These are phyloP conservation scores for Temnothorax unifasciatus DNA, from an alignment of 2,888 invertebrate species.

Conservation along the genomic window DNA sequence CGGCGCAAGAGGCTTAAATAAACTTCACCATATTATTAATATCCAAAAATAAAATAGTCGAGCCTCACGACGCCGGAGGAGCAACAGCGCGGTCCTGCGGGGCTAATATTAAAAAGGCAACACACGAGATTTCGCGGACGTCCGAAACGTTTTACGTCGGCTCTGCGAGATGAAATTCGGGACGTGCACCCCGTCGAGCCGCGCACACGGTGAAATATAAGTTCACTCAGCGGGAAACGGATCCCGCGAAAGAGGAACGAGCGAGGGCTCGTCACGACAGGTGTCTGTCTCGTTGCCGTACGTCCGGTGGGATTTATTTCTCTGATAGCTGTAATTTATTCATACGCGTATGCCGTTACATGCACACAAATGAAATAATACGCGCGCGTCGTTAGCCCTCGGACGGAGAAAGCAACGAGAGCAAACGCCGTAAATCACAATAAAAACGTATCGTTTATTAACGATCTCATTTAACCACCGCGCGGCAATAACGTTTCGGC, in stretches of 20 bases:
- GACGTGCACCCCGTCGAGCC: constrained; percentile 47
- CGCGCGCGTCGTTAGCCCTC: constrained; percentile 19
- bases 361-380: not conserved
- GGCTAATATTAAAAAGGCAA: constrained; percentile 33
- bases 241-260: constrained; percentile 37
- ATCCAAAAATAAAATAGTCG: constrained; percentile 21
- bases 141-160: constrained; percentile 51
- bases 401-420: constrained; percentile 39
- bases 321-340: constrained; percentile 60
- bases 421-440: constrained; percentile 67
- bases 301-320: constrained; percentile 47
- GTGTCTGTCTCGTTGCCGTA: constrained; percentile 64
- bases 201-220: constrained; percentile 46
- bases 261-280: constrained; percentile 61
- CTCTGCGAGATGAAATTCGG: constrained; percentile 55
- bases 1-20: not conserved
- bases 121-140: constrained; percentile 42
- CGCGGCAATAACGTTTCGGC: constrained; percentile 56
- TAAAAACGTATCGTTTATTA: constrained; percentile 74
- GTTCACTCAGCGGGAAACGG: constrained; percentile 54
- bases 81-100: not conserved
- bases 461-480: constrained; percentile 67
- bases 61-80: not conserved
- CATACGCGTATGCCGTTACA: constrained; percentile 20
- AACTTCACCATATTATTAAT: constrained; percentile 20